A percentile compares a stretch with the other conserved stretches of the same genome.
Evolutionary conservation across 2,888 invertebrate species (phyloP).

Genomic region (Acheta domesticus): DNA sequence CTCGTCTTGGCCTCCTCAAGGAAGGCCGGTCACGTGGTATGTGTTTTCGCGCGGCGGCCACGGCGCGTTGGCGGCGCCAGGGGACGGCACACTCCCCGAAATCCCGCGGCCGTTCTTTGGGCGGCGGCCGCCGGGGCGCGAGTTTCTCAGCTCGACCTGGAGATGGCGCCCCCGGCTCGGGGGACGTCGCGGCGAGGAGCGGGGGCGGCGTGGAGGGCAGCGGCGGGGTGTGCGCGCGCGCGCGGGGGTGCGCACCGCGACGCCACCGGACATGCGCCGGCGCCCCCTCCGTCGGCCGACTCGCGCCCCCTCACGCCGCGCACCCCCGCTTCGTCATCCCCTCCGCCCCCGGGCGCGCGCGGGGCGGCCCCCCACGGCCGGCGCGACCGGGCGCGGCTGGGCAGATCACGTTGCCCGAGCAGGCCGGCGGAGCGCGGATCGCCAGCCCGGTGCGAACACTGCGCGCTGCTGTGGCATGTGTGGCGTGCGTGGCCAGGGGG

Average conservation of each 20-base stretch:
- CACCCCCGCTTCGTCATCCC: background rate
- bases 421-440: background rate
- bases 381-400: background rate
- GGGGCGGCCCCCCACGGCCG: background rate
- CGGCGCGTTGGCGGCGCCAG: background rate
- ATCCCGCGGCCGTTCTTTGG: slow-evolving; percentile 4
- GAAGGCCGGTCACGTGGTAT: slow-evolving; percentile 18
- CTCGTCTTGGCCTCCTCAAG: slow-evolving; percentile 11
- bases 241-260: background rate
- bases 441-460: slow-evolving; percentile 18
- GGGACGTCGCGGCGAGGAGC: slow-evolving; percentile 19
- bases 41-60: background rate
- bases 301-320: background rate
- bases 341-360: background rate
- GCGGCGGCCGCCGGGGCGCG: slow-evolving; percentile 22
- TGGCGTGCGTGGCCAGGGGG: background rate
- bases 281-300: slow-evolving; percentile 23
- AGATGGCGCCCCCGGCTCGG: slow-evolving; percentile 34
- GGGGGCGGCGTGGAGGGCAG: slow-evolving; percentile 21
- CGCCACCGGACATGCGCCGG: slow-evolving; percentile 18
- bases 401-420: slow-evolving; percentile 20
- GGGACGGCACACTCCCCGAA: slow-evolving; percentile 5
- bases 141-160: slow-evolving; percentile 32
- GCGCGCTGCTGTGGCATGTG: slow-evolving; percentile 11
- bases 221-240: background rate